Percentiles rank a stretch among this genome's conserved stretches.
Conservation (phyloP, 2,888 invertebrate genomes). For the Cerceris ruficornis region DNA sequence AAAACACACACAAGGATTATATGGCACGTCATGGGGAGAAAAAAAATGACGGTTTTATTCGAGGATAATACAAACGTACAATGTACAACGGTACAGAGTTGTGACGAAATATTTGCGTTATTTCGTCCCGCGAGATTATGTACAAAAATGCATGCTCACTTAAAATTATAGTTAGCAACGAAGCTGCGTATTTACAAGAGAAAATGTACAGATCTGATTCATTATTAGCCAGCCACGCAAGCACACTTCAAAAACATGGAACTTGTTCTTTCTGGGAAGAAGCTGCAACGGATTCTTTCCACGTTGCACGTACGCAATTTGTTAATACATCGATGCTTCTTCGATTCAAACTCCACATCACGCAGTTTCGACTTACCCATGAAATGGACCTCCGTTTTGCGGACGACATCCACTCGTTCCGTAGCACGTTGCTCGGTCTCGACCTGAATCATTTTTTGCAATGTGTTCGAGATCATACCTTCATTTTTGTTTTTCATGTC, state of each 20-base stretch:
- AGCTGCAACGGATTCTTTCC: conserved; percentile 29
- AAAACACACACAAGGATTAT: conserved; percentile 41
- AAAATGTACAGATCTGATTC: conserved; percentile 43
- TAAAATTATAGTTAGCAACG: conserved; percentile 36
- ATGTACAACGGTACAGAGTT: conserved; percentile 42
- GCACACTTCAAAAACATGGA: conserved; percentile 51
- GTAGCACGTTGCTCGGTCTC: conserved; percentile 79
- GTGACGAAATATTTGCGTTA: conserved; percentile 11
- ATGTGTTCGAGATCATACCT: neutral
- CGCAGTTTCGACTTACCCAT: conserved; percentile 81
- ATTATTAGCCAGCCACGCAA: conserved; percentile 68
- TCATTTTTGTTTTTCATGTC: too few species aligned
- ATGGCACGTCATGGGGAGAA: conserved; percentile 50
- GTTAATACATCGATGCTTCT: conserved; percentile 21
- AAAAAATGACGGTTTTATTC: conserved; percentile 53
- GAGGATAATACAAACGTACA: conserved; percentile 42
- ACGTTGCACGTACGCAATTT: conserved; percentile 28
- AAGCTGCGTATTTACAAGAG: conserved; percentile 56
- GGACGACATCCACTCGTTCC: conserved; percentile 81
- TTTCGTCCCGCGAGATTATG: conserved; percentile 31
- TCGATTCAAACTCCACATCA: conserved; percentile 66
- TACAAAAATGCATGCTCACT: conserved; percentile 65
- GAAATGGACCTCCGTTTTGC: conserved; percentile 82
- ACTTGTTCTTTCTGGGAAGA: conserved; percentile 29
- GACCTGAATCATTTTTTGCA: conserved; percentile 68